Evolutionary conservation across 2,888 invertebrate genomes (phyloP), one percentile per base, ranked within the genome.

Genomic region (Xanthorhoe spadicearia): DNA sequence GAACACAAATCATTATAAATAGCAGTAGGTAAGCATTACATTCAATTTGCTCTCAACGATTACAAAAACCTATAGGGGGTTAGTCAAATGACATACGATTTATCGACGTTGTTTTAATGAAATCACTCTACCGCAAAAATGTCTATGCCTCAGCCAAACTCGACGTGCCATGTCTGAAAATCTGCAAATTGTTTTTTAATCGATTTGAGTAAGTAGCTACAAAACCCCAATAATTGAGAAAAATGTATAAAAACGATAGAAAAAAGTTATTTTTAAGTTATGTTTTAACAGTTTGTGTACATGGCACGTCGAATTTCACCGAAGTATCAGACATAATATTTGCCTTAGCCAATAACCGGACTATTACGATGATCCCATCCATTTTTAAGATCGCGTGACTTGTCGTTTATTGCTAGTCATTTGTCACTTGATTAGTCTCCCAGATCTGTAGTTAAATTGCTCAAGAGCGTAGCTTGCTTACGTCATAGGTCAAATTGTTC

Each of bases 1-100:
- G 59, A 59, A 64, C 46, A 46, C 2, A 57, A 48, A 49, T 23
- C n/a, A 52, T 48, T 65, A 35, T 18, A 10, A 19, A 48, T 5
- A 60, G n/a, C n/a, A 61, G 53, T 65, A n/a, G n/a, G n/a, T 32
- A 32, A 68, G 54, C 56, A 60, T 62, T 55, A 61, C 35, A 68
- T 64, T 52, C 50, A 51, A 50, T 51, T 60, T 61, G 38, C 54
- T 69, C n/a, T 58, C 51, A 55, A 63, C 61, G 28, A 19, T 70
- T 18, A 60, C 66, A 66, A 63, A 54, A 46, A 57, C 61, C 55
- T 58, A 61, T 51, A 19, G 18, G 13, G 13, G 13, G 38, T 10
- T 38, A 13, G 38, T 5, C 13, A 43, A 43, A 10, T 43, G 38
- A 13, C 38, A 32, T 32, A 43, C 38, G 38, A 13, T 13, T n/a